Evolutionary conservation across 30 jellyfish, hydroid and myxozoan genomes (phyloP), one percentile per base, ranked within the genome.

Genomic region (Nemopilema nomurai): DNA sequence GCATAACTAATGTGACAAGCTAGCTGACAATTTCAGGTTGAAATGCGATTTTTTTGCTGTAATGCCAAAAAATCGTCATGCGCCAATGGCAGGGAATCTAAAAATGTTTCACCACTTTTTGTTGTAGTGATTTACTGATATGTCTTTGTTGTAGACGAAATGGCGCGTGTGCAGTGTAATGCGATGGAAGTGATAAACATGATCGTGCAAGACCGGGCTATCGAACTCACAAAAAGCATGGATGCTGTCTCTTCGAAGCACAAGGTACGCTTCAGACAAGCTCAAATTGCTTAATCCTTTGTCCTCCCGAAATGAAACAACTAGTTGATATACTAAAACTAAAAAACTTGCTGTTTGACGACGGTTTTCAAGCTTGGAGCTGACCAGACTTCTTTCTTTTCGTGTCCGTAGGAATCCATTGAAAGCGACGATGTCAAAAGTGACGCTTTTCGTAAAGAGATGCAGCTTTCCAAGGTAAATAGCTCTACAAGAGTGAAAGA

Each of bases 151-250:
- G 24, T 25, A 73, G 93, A 84, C 67, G 72, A 23, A 41, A 18
- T 70, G 18, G 78, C 51, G 28, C 84, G 77, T n/a, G 49, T 62
- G 82, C 93, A 84, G 53, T 63, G 69, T 31, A 69, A 74, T 62
- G 83, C 93, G 22, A 29, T 74, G 80, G 69, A 74, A 16, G 51
- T 67, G 29, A 77, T 78, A 18, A 84, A 73, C 73, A 62, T 28
- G 18, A 74, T 74, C 18, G 93, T 84, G 18, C 82, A 84, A 74
- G 93, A 66, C 27, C 70, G 68, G 32, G 87, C 83, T 1, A 7
- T 41, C 18, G 87, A 84, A 23, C 22, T 74, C 62, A 84, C 84
- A 18, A 74, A 65, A 9, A 24, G 70, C 8, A 3, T 84, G 18
- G 93, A 84, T 18, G 27, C 49, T n/a, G 66, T 84, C 19, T 69